These are phyloP conservation scores for Ferdinandea cuprea DNA, from an alignment of 2,888 invertebrate genomes.

Conservation along the genomic window DNA sequence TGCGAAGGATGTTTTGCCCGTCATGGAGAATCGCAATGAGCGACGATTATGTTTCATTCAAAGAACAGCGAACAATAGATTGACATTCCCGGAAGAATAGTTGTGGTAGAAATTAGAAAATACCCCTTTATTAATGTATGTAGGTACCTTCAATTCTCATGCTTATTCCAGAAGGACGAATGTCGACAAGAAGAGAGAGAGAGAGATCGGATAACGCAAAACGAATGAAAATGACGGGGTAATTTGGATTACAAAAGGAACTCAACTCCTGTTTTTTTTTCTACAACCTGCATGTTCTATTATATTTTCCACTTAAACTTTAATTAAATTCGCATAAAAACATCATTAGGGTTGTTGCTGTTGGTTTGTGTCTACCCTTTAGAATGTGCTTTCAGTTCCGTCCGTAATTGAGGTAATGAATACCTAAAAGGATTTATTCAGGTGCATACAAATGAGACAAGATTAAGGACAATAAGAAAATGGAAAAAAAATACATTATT, in stretches of 20 bases:
- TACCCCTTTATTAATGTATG: background rate
- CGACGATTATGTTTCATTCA: slow-evolving; percentile 14
- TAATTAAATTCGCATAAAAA: slow-evolving; percentile 62
- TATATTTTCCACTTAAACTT: slow-evolving; percentile 23
- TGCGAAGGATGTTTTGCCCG: background rate
- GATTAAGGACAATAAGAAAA: background rate
- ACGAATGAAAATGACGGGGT: slow-evolving; percentile 28
- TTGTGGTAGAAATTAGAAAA: slow-evolving; percentile 22
- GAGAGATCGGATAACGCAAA: slow-evolving; percentile 17
- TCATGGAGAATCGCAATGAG: background rate
- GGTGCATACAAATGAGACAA: slow-evolving; percentile 37
- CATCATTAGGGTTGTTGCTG: slow-evolving; percentile 52
- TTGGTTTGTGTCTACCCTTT: background rate
- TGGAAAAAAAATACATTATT: background rate
- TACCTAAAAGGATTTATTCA: slow-evolving; percentile 38
- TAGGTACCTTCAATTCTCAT: background rate
- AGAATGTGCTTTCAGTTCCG: slow-evolving; percentile 22
- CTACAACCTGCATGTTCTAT: slow-evolving; percentile 28
- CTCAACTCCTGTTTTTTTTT: background rate
- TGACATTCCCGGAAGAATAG: background rate
- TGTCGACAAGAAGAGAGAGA: background rate
- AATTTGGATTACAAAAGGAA: slow-evolving; percentile 22
- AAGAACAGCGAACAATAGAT: slow-evolving; percentile 12
- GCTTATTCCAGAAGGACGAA: background rate
- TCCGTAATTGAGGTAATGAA: slow-evolving; percentile 51